phyloP scores from a whole-genome alignment of 1,140 invertebrate genomes.

The Panagrolaimus sp. region DNA sequence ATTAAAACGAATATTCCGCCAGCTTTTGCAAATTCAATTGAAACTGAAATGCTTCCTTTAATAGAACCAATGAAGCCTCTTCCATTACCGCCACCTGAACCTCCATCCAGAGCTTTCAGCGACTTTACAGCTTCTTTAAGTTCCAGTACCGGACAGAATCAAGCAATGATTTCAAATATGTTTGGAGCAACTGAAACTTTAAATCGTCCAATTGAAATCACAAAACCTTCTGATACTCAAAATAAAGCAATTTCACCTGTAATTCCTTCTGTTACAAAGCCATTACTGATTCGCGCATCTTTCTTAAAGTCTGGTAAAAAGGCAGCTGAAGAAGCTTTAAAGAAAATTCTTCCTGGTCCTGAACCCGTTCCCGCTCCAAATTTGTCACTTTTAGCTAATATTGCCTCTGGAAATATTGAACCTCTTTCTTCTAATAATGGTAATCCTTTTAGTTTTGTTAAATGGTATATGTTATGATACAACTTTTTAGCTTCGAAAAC shows the following conservation, averaged over 20 bases:
- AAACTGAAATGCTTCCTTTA: neutral
- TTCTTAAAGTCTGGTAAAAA: slow-evolving; percentile 3
- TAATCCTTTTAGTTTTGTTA: slow-evolving; percentile 9
- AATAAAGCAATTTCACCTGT: neutral
- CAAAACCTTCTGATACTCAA: neutral
- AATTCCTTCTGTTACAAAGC: neutral
- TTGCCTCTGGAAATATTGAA: neutral
- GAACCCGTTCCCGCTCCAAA: neutral
- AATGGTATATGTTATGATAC: too few relatives aligned
- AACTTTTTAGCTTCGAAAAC: too few relatives aligned
- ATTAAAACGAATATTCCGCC: slow-evolving; percentile 7
- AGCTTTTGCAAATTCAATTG: neutral
- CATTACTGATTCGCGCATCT: neutral
- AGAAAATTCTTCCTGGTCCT: neutral
- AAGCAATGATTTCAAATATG: neutral
- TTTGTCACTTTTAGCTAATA: neutral
- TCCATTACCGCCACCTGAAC: neutral
- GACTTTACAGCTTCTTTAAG: neutral
- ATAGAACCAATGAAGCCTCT: neutral
- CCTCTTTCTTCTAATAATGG: neutral
- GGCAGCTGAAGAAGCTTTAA: neutral
- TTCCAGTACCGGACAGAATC: neutral
- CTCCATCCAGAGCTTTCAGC: neutral
- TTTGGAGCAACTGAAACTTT: neutral
- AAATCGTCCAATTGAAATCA: neutral